Base-by-base conservation (phyloP, 2,113 vertebrate species). In the Cochlearius cochlearius region DNA sequence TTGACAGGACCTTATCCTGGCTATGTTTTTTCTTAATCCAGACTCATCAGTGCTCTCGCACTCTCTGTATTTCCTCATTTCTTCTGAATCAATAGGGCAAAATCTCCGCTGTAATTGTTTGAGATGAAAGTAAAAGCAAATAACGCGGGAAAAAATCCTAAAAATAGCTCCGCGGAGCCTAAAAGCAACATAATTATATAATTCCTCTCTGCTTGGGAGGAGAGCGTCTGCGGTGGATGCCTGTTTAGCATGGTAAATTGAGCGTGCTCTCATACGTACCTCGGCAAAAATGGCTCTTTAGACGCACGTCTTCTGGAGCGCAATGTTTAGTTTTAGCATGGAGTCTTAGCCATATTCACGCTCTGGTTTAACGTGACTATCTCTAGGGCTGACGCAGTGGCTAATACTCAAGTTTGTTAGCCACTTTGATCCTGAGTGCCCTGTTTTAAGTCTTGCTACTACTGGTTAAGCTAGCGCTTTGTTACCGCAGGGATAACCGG, bases 1-100 rank as follows among this genome's bases (percentile, higher is more conserved):
- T 98, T 98, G 99, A 99, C 98, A 98, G 98, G 98, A 98, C 95
- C 97, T 98, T 98, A 98, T 98, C 98, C 98, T 97, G 97, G 96
- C 98, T 98, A 97, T 97, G 98, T 98, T 98, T 98, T 93, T 96
- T 98, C 97, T 98, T 98, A 99, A 99, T 98, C 98, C 98, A 98
- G 97, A 98, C 97, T 98, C 98, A 76, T 96, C 77, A 38, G 79
- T 71, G 67, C 25, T 92, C 69, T 84, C 49, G 26, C 88, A n/a
- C 39, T 90, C 92, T 80, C 49, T 4, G 18, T 92, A 83, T 89
- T 96, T 95, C 94, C 84, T 97, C 45, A 47, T 64, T 92, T 80
- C 87, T 95, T 82, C 94, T 92, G 88, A 96, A 96, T 97, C 76
- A 96, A 95, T 90, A 95, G 64, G 60, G 58, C 62, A 85, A 94